A percentile compares a stretch with the other conserved stretches of the same genome.
Conservation (phyloP, 2,888 invertebrate species). For the Oasisia sp. region DNA sequence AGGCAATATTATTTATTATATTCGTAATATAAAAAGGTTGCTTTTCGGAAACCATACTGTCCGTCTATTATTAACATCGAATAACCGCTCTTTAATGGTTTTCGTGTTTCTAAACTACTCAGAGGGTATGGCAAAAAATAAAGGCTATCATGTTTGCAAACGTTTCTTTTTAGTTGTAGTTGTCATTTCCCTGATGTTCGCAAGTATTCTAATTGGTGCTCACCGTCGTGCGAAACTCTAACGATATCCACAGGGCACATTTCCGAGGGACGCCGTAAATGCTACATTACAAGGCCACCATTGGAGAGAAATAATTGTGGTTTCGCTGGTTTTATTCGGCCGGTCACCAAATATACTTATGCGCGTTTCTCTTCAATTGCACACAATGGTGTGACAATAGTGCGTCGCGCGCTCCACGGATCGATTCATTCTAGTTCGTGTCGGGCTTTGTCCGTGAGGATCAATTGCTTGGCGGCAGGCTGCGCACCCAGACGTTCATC, state of each 20-base stretch:
- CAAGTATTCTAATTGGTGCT: background rate
- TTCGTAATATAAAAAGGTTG: background rate
- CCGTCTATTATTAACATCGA: background rate
- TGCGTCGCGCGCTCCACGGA: background rate
- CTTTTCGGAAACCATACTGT: background rate
- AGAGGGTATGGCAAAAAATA: background rate
- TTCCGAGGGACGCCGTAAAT: too few species aligned
- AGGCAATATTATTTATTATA: background rate
- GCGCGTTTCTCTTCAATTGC: too few species aligned
- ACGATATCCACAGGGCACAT: background rate
- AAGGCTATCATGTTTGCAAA: background rate
- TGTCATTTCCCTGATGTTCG: background rate
- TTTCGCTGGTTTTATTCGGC: too few species aligned
- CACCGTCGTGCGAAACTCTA: background rate
- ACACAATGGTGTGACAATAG: background rate
- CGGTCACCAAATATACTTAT: too few species aligned
- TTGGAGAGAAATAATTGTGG: too few species aligned
- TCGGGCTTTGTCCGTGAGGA: background rate
- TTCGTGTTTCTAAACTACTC: background rate
- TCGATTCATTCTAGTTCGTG: background rate
- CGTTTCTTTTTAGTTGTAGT: background rate
- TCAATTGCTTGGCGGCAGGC: background rate
- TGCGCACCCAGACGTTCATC: background rate
- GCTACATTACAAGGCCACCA: too few species aligned
- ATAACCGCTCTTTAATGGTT: background rate